phyloP scores from a whole-genome alignment of 2,797 vertebrate species.

The Xerus rutilus region DNA sequence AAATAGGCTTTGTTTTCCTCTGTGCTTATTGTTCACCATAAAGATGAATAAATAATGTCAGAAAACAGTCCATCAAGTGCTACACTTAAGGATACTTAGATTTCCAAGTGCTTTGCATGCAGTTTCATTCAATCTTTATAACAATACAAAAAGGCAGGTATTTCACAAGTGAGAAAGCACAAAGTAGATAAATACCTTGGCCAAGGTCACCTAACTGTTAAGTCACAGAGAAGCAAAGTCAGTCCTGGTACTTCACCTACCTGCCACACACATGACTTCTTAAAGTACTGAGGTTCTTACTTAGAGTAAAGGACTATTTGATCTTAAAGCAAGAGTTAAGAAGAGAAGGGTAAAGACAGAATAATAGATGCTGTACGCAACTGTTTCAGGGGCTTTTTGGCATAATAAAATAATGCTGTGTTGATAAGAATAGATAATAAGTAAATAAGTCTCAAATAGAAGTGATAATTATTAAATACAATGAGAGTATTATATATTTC shows the following conservation, averaged over 20 bases:
- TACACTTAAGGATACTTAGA: background rate
- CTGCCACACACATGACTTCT: background rate
- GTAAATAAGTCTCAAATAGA: background rate
- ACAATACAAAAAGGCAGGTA: background rate
- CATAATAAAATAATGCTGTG: constrained; percentile 26
- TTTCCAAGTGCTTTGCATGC: background rate
- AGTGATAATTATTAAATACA: background rate
- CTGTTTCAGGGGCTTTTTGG: background rate
- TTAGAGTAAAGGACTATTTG: background rate
- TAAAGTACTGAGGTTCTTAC: background rate
- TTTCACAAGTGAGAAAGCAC: background rate
- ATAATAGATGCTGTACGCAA: background rate
- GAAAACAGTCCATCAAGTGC: background rate
- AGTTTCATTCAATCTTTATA: background rate
- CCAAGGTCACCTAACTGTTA: background rate
- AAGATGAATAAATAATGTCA: background rate
- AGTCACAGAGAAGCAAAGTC: background rate
- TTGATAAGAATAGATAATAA: background rate
- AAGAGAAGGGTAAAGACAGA: background rate
- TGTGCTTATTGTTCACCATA: background rate
- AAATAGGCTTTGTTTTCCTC: background rate
- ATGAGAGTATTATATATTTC: background rate
- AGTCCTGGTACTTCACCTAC: background rate
- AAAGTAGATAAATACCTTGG: background rate
- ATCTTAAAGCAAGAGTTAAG: constrained; percentile 1